Evolutionary conservation across 2,113 vertebrate genomes (phyloP).

Genomic region (Leuciscus idus): DNA sequence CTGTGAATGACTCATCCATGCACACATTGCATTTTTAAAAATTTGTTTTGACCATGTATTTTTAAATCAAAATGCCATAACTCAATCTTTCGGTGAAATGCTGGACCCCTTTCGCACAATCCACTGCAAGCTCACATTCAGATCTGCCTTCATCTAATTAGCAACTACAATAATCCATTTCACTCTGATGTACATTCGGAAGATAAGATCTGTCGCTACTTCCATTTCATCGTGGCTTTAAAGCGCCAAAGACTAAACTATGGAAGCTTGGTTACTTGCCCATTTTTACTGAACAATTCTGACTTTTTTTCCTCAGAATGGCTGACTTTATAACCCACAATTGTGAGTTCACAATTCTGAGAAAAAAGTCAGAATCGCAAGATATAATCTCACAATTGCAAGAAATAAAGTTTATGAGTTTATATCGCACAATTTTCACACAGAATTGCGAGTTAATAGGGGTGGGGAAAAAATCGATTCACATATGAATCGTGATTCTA

Average conservation of each 20-base stretch:
- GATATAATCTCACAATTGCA: too few species aligned
- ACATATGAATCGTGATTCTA: too few species aligned
- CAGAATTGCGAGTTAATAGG: too few species aligned
- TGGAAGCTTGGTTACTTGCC: too few species aligned
- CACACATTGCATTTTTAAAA: not conserved
- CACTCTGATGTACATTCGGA: not conserved
- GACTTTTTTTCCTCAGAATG: too few species aligned
- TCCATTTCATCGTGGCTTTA: not conserved
- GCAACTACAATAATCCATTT: not conserved
- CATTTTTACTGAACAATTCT: too few species aligned
- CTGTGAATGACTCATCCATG: not conserved
- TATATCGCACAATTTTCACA: too few species aligned
- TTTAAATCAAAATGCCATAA: not conserved
- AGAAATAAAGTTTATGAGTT: too few species aligned
- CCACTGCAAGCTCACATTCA: not conserved
- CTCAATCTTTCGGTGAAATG: not conserved
- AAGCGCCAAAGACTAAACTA: not conserved
- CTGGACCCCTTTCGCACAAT: not conserved
- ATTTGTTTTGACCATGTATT: not conserved
- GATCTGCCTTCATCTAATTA: not conserved
- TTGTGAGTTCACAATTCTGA: too few species aligned
- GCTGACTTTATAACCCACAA: too few species aligned
- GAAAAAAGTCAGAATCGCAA: too few species aligned
- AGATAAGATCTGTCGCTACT: not conserved
- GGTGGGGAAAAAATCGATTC: too few species aligned